phyloP scores from a whole-genome alignment of 2,888 invertebrate genomes.

The Tiliacea citrago region DNA sequence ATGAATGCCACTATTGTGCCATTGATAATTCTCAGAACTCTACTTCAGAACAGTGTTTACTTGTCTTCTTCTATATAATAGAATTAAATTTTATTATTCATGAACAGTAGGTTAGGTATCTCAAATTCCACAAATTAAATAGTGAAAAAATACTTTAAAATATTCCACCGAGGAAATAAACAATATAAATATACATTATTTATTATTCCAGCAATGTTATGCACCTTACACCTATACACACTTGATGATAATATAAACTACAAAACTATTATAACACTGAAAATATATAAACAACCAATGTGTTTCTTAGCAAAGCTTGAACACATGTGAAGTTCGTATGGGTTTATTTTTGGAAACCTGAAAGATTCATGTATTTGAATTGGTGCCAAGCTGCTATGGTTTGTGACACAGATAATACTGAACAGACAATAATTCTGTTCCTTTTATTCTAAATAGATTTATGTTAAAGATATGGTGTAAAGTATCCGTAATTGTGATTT shows the following conservation, averaged over 20 bases:
- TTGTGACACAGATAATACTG: conserved; percentile 64
- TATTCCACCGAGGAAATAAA: background rate
- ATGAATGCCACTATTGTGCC: conserved; percentile 3
- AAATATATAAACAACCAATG: conserved; percentile 55
- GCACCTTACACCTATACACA: background rate
- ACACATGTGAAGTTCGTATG: conserved; percentile 72
- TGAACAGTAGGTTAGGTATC: background rate
- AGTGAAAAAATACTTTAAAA: background rate
- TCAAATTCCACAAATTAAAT: background rate
- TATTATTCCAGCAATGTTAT: background rate
- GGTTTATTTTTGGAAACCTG: conserved; percentile 85
- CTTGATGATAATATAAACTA: background rate
- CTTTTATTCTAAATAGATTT: conserved; percentile 45
- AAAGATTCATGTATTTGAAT: conserved; percentile 81
- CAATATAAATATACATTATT: background rate
- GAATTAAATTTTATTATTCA: background rate
- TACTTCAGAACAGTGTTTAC: background rate
- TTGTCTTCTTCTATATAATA: background rate
- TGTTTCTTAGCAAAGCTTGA: conserved; percentile 77
- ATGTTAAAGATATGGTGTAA: conserved; percentile 34
- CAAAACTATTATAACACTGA: conserved; percentile 7
- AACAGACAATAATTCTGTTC: conserved; percentile 46
- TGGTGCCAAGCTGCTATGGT: conserved; percentile 78
- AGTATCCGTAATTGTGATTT: conserved; percentile 39
- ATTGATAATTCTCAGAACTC: background rate